phyloP scores from a whole-genome alignment of 2,797 vertebrate genomes.

The Phoxinus dragarum region DNA sequence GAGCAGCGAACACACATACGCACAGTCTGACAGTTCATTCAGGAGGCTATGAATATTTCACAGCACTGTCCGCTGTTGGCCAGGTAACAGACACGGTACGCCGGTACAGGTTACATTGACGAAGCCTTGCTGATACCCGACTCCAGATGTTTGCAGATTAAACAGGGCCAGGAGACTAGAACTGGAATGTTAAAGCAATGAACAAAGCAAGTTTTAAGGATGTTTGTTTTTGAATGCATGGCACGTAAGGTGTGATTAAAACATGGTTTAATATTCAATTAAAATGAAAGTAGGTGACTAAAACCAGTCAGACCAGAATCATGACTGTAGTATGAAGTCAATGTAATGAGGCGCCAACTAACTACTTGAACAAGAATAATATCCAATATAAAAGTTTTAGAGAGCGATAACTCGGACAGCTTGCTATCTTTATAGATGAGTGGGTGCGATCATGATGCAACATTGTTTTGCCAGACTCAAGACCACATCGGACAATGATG shows the following conservation, averaged over 20 bases:
- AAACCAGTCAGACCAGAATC: neutral
- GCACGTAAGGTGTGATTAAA: neutral
- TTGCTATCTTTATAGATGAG: neutral
- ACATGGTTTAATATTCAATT: neutral
- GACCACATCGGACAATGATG: neutral
- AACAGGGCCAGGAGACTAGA: constrained; percentile 27
- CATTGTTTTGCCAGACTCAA: neutral
- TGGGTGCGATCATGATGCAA: neutral
- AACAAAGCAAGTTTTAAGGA: neutral
- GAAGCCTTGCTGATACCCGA: constrained; percentile 56
- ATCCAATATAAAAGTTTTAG: neutral
- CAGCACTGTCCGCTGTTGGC: constrained; percentile 72
- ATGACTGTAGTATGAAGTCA: neutral
- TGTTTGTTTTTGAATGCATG: neutral
- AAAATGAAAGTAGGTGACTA: neutral
- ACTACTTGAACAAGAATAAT: neutral
- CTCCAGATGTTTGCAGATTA: constrained; percentile 57
- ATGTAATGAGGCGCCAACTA: neutral
- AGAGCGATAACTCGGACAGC: neutral
- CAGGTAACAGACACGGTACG: constrained; percentile 73
- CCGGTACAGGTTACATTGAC: constrained; percentile 72
- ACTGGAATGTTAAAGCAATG: neutral
- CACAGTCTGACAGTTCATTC: constrained; percentile 37
- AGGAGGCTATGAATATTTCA: constrained; percentile 79
- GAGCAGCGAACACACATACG: constrained; percentile 45